A percentile compares a stretch with the other conserved stretches of the same genome.
Evolutionary conservation across 2,113 vertebrate species (phyloP).

Genomic region (Lamprologus speciosus): DNA sequence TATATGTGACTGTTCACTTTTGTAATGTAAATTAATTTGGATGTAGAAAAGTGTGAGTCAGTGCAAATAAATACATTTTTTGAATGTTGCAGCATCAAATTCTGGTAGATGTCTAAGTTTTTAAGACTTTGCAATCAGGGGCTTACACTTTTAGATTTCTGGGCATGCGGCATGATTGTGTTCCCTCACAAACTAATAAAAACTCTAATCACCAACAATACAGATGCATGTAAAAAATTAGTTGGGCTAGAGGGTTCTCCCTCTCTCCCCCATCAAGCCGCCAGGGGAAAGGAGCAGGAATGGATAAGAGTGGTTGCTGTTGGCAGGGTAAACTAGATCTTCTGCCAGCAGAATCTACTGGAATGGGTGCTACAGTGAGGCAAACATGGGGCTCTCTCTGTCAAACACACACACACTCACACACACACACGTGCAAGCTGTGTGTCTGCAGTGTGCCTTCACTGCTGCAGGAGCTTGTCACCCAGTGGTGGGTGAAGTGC

Average conservation of each 20-base stretch:
- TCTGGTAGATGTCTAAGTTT: neutral
- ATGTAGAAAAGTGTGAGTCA: neutral
- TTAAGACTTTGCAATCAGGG: neutral
- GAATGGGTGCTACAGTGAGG: constrained; percentile 47
- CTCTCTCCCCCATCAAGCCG: constrained; percentile 4
- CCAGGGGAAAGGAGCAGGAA: constrained; percentile 8
- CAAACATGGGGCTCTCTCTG: neutral
- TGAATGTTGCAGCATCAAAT: neutral
- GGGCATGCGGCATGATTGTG: neutral
- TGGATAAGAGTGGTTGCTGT: constrained; percentile 30
- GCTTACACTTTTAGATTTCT: neutral
- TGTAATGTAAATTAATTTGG: neutral
- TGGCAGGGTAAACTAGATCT: constrained; percentile 38
- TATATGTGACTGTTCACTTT: neutral
- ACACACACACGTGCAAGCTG: neutral
- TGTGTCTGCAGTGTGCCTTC: constrained; percentile 10
- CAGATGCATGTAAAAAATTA: constrained; percentile 8
- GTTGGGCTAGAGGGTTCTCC: neutral
- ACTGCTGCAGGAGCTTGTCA: constrained; percentile 56
- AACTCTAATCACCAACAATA: constrained; percentile 5
- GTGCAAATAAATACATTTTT: neutral
- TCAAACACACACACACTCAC: neutral
- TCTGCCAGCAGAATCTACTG: constrained; percentile 60
- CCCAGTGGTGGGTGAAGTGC: constrained; percentile 22
- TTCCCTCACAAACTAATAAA: neutral